phyloP scores from a whole-genome alignment of 2,888 invertebrate genomes.

The Leptopilina drosophilae region DNA sequence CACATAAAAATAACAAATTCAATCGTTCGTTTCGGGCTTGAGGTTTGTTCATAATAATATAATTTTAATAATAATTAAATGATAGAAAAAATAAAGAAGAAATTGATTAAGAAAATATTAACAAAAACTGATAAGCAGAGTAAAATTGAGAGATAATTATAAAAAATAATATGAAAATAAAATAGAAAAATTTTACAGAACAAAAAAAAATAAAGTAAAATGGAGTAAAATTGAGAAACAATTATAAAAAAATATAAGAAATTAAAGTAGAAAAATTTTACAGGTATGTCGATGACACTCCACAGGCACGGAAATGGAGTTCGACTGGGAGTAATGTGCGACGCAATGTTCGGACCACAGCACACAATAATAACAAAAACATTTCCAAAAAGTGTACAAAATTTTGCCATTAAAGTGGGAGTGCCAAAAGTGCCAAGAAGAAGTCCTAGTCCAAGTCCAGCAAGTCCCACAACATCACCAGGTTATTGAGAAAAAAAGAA shows the following conservation, averaged over 20 bases:
- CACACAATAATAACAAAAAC: constrained; percentile 77
- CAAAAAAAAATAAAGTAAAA: not conserved
- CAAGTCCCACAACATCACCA: constrained; percentile 66
- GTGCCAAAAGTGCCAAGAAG: constrained; percentile 63
- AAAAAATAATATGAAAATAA: not conserved
- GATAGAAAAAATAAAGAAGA: no score
- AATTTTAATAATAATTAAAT: no score
- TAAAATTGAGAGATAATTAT: no score
- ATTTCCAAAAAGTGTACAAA: constrained; percentile 68
- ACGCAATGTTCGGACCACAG: constrained; percentile 83
- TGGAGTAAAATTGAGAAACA: no score
- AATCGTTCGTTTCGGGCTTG: no score
- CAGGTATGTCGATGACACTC: constrained; percentile 86
- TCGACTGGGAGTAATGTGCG: constrained; percentile 84
- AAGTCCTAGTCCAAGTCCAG: constrained; percentile 65
- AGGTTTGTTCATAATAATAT: no score
- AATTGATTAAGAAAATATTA: no score
- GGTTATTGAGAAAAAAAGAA: constrained; percentile 51
- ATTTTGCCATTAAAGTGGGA: constrained; percentile 68
- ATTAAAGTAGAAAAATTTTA: constrained; percentile 58
- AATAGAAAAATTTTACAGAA: constrained; percentile 76
- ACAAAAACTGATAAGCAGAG: no score
- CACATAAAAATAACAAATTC: no score
- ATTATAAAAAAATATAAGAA: not conserved
- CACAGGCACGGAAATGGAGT: constrained; percentile 84